Conservation (phyloP, 2,888 invertebrate genomes). For the Metalampra italica region DNA sequence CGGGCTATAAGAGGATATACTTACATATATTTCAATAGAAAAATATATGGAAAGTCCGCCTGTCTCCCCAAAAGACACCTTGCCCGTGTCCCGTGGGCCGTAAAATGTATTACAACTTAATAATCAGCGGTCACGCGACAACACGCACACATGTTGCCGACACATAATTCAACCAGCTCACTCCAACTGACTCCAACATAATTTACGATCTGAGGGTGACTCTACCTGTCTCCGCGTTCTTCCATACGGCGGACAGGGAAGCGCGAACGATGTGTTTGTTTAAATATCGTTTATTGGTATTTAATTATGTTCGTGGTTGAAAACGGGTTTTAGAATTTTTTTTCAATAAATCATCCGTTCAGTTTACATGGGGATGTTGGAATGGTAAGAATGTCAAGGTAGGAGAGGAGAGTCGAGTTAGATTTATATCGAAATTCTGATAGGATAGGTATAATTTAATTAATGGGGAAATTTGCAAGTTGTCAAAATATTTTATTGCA, state of each 20-base stretch:
- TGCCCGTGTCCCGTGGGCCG: constrained; percentile 45
- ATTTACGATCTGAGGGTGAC: constrained; percentile 66
- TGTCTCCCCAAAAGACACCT: constrained; percentile 38
- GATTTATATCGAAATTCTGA: constrained; percentile 11
- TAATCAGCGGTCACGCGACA: constrained; percentile 67
- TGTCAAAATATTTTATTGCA: neutral
- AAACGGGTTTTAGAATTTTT: constrained; percentile 16
- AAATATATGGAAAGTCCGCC: constrained; percentile 4
- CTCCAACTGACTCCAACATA: constrained; percentile 44
- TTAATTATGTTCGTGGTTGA: constrained; percentile 51
- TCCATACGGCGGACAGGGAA: constrained; percentile 29
- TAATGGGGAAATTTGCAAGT: too few relatives aligned
- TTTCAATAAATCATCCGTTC: constrained; percentile 7
- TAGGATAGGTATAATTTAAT: neutral
- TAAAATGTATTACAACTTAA: constrained; percentile 73
- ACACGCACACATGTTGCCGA: constrained; percentile 59
- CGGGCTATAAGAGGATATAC: too few relatives aligned
- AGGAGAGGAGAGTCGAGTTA: neutral
- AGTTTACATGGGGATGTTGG: constrained; percentile 25
- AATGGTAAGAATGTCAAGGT: constrained; percentile 29
- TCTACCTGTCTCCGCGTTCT: constrained; percentile 35
- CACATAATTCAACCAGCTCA: constrained; percentile 46
- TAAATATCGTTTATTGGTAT: constrained; percentile 65
- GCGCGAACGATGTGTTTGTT: constrained; percentile 43
- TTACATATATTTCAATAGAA: neutral